These are phyloP conservation scores for Athene noctua DNA, from an alignment of 2,113 vertebrate genomes.

Conservation along the genomic window DNA sequence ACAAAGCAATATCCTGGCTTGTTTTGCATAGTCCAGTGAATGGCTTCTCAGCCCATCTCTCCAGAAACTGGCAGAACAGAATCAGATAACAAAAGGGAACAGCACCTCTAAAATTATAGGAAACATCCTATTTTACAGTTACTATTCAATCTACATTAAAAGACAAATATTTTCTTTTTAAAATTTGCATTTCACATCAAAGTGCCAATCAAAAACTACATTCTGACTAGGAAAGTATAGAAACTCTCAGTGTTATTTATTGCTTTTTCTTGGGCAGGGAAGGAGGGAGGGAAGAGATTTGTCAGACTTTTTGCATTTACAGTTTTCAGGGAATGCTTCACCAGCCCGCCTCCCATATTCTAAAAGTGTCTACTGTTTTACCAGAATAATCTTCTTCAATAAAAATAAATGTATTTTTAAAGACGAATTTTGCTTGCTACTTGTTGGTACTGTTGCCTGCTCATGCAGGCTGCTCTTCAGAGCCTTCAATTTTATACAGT, in stretches of 20 bases:
- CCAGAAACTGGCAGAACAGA: not conserved
- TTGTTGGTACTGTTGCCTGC: not conserved
- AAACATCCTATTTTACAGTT: not conserved
- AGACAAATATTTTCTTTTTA: not conserved
- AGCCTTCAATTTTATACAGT: not conserved
- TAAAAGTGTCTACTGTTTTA: not conserved
- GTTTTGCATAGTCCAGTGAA: not conserved
- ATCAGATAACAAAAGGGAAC: not conserved
- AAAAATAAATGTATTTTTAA: not conserved
- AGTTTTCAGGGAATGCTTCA: not conserved
- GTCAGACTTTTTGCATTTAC: not conserved
- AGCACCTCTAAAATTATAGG: not conserved
- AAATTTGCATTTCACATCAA: not conserved
- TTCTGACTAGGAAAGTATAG: not conserved
- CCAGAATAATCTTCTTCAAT: not conserved
- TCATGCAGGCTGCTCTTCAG: not conserved
- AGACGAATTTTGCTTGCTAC: not conserved
- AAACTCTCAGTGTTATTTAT: not conserved
- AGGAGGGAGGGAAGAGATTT: not conserved
- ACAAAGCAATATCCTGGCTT: not conserved
- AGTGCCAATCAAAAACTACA: not conserved
- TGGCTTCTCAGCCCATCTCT: not conserved
- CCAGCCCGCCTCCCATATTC: not conserved
- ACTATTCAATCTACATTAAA: not conserved
- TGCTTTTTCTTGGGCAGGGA: not conserved